phyloP scores from a whole-genome alignment of 1,140 invertebrate genomes.

The Drosophila grimshawi region DNA sequence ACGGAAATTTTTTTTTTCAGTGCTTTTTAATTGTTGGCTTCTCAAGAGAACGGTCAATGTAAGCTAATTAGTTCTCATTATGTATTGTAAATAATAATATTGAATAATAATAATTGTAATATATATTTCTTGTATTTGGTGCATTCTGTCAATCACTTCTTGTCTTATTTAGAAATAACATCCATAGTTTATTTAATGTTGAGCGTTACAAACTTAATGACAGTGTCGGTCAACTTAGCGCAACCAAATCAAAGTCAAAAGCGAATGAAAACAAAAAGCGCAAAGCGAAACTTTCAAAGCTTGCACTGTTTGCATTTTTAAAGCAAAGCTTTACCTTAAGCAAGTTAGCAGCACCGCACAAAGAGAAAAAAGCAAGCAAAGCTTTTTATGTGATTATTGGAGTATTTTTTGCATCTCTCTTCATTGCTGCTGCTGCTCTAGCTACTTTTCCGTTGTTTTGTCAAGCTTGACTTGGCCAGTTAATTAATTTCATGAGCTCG shows the following conservation, averaged over 20 bases:
- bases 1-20: no score
- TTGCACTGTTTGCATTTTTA: slow-evolving; percentile 1
- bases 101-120: neutral
- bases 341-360: slow-evolving; percentile 35
- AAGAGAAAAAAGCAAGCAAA: slow-evolving; percentile 22
- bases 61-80: no score
- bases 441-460: slow-evolving; percentile 45
- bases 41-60: no score
- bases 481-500: slow-evolving; percentile 76
- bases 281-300: slow-evolving; percentile 9
- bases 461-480: slow-evolving; percentile 75
- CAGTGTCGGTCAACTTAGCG: neutral
- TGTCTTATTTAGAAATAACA: no score
- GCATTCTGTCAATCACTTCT: neutral
- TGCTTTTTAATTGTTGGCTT: no score
- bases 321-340: slow-evolving; percentile 29
- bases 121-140: neutral
- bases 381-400: slow-evolving; percentile 40
- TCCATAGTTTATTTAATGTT: no score
- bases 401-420: slow-evolving; percentile 21
- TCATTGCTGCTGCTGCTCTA: slow-evolving; percentile 22
- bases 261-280: slow-evolving; percentile 9
- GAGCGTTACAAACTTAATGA: neutral
- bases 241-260: slow-evolving; percentile 5
- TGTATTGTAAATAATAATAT: no score